These are phyloP conservation scores for Tetrao urogallus DNA, from an alignment of 2,113 vertebrate species.

Conservation along the genomic window DNA sequence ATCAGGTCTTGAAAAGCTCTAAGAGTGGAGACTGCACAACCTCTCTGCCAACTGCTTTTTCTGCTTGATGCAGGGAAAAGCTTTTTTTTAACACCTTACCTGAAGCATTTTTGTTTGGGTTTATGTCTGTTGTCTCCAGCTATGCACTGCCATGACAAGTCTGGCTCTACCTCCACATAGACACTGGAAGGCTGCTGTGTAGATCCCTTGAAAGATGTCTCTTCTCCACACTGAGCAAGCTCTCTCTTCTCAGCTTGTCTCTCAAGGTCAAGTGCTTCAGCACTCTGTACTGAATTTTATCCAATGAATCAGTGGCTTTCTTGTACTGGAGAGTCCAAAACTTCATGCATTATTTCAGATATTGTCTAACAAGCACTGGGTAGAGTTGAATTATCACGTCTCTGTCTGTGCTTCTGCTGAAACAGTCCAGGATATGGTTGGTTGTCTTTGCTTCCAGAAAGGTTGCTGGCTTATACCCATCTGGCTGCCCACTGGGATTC, in stretches of 20 bases:
- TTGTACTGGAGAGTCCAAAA: neutral
- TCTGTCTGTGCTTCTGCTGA: neutral
- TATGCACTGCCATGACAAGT: fast-evolving
- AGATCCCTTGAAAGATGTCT: neutral
- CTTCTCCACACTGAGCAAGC: neutral
- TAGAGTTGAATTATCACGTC: neutral
- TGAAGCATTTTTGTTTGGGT: neutral
- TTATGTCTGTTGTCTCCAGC: neutral
- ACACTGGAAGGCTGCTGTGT: neutral
- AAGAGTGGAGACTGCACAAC: neutral
- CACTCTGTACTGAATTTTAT: neutral
- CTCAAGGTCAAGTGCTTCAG: neutral
- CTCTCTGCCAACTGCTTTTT: neutral
- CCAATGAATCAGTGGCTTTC: neutral
- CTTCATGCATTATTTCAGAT: neutral
- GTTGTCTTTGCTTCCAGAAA: neutral
- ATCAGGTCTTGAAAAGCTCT: neutral
- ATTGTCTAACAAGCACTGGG: neutral
- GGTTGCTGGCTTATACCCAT: neutral
- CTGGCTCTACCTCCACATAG: neutral
- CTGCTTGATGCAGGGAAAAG: neutral
- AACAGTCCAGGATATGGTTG: neutral
- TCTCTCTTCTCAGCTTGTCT: neutral
- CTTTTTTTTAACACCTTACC: neutral
- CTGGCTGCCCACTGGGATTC: neutral